These are phyloP conservation scores for Drosophila asahinai DNA, from an alignment of 1,140 invertebrate genomes.

Conservation along the genomic window DNA sequence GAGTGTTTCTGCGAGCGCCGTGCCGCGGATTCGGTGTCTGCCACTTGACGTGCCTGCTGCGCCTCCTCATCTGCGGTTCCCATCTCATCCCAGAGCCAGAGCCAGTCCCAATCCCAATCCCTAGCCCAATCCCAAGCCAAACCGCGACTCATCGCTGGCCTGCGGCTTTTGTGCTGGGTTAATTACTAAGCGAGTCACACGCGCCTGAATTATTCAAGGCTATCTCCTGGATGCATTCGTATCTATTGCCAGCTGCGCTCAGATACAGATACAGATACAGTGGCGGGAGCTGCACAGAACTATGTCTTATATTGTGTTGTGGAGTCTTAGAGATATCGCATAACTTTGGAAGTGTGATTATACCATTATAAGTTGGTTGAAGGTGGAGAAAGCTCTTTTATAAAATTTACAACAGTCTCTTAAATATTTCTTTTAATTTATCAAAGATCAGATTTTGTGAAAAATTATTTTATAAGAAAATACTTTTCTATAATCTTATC, in stretches of 20 bases:
- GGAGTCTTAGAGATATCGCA: not conserved
- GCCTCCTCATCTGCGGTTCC: not conserved
- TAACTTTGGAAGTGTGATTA: too few relatives aligned
- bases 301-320: not conserved
- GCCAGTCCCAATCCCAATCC: not conserved
- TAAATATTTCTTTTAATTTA: not conserved
- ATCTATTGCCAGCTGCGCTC: slow-evolving; percentile 71
- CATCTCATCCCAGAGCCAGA: not conserved
- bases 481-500: not conserved
- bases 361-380: too few relatives aligned
- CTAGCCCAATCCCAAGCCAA: slow-evolving; percentile 39
- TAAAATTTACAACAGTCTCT: not conserved
- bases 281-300: slow-evolving; percentile 17
- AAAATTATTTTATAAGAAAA: not conserved
- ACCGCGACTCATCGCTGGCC: slow-evolving; percentile 67
- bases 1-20: slow-evolving; percentile 55
- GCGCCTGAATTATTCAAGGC: slow-evolving; percentile 84
- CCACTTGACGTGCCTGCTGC: slow-evolving; percentile 67
- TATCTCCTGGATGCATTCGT: slow-evolving; percentile 60
- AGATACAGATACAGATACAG: slow-evolving; percentile 16
- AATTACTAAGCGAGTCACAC: slow-evolving; percentile 84
- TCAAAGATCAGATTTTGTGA: not conserved
- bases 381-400: too few relatives aligned
- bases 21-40: slow-evolving; percentile 68
- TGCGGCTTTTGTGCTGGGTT: slow-evolving; percentile 80